phyloP scores from a whole-genome alignment of 2,797 vertebrate genomes.

The Galaxias olidus region DNA sequence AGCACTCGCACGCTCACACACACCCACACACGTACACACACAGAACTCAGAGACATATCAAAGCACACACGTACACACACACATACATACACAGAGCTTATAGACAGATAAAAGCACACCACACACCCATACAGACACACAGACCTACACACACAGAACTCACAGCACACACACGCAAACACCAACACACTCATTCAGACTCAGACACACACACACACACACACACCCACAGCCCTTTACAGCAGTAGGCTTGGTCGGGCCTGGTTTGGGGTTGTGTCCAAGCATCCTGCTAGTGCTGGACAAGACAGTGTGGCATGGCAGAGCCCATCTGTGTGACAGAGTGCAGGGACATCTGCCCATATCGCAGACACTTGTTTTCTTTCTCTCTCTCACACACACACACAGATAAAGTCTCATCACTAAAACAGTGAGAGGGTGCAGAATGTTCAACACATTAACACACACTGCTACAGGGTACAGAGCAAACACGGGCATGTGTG shows the following conservation, averaged over 20 bases:
- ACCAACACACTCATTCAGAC: constrained; percentile 5
- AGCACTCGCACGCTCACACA: no score
- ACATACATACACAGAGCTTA: constrained; percentile 4
- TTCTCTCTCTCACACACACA: constrained; percentile 6
- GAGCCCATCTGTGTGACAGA: constrained; percentile 64
- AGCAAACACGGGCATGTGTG: not conserved
- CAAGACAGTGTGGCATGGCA: constrained; percentile 52
- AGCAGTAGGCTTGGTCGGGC: constrained; percentile 49
- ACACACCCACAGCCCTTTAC: constrained; percentile 2
- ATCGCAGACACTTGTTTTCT: constrained; percentile 19
- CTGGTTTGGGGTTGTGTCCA: constrained; percentile 41
- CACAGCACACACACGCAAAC: constrained; percentile 10
- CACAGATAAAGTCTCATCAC: constrained; percentile 7
- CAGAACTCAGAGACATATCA: no score
- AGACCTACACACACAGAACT: constrained; percentile 2
- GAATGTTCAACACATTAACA: not conserved
- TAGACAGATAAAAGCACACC: no score
- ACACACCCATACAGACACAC: constrained; percentile 2
- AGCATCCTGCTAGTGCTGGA: constrained; percentile 62
- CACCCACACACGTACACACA: constrained; percentile 2
- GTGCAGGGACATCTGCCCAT: constrained; percentile 60
- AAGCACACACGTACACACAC: not conserved
- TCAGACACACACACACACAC: constrained; percentile 5
- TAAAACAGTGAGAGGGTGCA: constrained; percentile 1
- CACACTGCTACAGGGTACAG: not conserved